These are phyloP conservation scores for Microtus ochrogaster DNA, from an alignment of 2,113 vertebrate species.

Conservation along the genomic window DNA sequence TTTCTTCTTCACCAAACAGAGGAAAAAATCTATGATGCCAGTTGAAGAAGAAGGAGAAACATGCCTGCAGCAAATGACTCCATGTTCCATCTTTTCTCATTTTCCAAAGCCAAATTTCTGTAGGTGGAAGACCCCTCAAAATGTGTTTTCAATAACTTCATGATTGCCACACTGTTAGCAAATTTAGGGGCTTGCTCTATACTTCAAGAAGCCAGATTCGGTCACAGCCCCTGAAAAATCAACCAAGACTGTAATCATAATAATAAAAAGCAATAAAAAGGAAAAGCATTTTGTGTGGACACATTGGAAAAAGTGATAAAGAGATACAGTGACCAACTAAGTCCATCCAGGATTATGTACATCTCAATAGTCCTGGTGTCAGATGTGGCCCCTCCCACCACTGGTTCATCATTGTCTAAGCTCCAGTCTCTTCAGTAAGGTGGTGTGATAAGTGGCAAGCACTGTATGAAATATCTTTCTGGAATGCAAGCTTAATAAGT, in stretches of 20 bases:
- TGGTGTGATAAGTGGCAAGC: neutral
- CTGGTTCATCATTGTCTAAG: neutral
- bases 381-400: neutral
- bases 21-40: no score
- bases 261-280: neutral
- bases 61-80: no score
- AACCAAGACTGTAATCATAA: neutral
- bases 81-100: neutral
- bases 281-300: neutral
- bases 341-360: neutral
- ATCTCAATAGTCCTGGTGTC: neutral
- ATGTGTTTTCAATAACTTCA: neutral
- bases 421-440: neutral
- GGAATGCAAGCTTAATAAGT: neutral
- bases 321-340: neutral
- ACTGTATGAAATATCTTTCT: neutral
- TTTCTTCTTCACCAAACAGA: neutral
- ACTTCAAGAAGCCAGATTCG: neutral
- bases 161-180: neutral
- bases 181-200: neutral
- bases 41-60: neutral
- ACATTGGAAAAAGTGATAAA: neutral
- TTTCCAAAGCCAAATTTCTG: neutral
- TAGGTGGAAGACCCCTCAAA: neutral
- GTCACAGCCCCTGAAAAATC: no score